phyloP scores from a whole-genome alignment of 2,888 invertebrate genomes.

The Leptura quadrifasciata region DNA sequence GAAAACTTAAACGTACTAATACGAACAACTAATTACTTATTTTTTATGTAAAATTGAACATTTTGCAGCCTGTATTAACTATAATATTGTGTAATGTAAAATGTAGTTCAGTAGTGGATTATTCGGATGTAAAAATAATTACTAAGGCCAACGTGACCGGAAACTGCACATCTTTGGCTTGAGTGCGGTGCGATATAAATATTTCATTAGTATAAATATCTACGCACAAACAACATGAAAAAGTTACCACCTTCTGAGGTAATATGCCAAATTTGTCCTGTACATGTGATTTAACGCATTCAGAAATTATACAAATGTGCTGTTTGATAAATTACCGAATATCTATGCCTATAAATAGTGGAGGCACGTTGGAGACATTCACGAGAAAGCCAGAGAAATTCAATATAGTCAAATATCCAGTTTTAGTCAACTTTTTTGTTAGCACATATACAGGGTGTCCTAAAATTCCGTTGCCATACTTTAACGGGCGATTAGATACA shows the following conservation, averaged over 20 bases:
- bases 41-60: background rate
- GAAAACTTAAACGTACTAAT: background rate
- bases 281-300: background rate
- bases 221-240: background rate
- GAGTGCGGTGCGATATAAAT: background rate
- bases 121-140: constrained; percentile 9
- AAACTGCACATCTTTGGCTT: background rate
- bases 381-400: too few species aligned
- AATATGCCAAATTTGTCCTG: background rate
- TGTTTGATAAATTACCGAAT: too few species aligned
- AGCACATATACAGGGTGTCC: too few species aligned
- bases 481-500: too few species aligned
- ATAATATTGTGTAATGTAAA: background rate
- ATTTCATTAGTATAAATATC: constrained; percentile 1
- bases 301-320: too few species aligned
- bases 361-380: too few species aligned
- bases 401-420: too few species aligned
- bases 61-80: background rate
- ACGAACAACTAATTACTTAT: background rate
- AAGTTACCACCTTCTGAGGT: background rate
- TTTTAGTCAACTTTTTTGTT: too few species aligned
- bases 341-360: too few species aligned
- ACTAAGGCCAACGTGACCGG: constrained; percentile 16
- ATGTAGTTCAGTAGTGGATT: background rate
- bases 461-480: too few species aligned